Percentiles rank a stretch among this genome's conserved stretches.
phyloP scores from a whole-genome alignment of 2,888 invertebrate genomes.

The Spicauda simplicius region DNA sequence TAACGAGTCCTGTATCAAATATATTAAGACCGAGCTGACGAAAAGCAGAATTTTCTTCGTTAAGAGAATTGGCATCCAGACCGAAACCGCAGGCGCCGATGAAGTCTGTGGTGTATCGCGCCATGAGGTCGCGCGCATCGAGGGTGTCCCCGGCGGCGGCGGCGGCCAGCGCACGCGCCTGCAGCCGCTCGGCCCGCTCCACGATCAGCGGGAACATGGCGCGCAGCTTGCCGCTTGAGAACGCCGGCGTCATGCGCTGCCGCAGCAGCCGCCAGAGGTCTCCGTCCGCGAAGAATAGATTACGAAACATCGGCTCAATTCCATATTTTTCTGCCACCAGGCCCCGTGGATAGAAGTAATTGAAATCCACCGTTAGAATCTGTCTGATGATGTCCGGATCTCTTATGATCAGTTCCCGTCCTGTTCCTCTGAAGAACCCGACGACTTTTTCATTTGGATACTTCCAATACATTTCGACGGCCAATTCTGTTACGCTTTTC shows the following conservation, averaged over 20 bases:
- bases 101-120: constrained; percentile 45
- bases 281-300: constrained; percentile 64
- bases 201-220: constrained; percentile 67
- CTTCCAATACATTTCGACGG: constrained; percentile 56
- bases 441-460: constrained; percentile 60
- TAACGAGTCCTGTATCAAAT: constrained; percentile 44
- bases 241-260: constrained; percentile 44
- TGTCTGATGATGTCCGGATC: constrained; percentile 58
- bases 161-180: constrained; percentile 21
- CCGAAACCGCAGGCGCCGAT: constrained; percentile 67
- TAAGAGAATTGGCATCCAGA: constrained; percentile 60
- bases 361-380: constrained; percentile 56
- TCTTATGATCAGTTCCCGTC: constrained; percentile 54
- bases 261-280: constrained; percentile 47
- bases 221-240: constrained; percentile 63
- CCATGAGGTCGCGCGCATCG: constrained; percentile 64
- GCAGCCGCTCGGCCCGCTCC: constrained; percentile 42
- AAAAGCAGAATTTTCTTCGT: constrained; percentile 59
- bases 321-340: constrained; percentile 51
- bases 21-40: constrained; percentile 58
- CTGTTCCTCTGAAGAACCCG: constrained; percentile 53
- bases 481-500: constrained; percentile 54
- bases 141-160: constrained; percentile 17
- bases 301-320: constrained; percentile 60
- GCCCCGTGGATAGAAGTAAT: constrained; percentile 56